These are phyloP conservation scores for Lomographa bimaculata DNA, from an alignment of 2,888 invertebrate genomes.

Conservation along the genomic window DNA sequence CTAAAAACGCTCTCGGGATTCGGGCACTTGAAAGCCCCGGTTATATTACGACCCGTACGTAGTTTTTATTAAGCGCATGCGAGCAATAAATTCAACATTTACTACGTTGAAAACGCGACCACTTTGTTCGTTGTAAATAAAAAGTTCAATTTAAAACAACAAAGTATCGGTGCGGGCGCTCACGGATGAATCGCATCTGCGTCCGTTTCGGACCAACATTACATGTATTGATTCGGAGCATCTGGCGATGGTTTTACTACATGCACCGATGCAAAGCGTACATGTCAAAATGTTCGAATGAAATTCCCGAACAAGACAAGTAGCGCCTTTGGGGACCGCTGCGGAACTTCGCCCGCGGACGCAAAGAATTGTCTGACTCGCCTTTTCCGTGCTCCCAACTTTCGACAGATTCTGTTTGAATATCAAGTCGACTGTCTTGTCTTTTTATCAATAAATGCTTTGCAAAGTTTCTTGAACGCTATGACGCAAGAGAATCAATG, in stretches of 20 bases:
- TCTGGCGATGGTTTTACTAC: conserved; percentile 48
- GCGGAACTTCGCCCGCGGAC: conserved; percentile 35
- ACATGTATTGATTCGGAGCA: conserved; percentile 57
- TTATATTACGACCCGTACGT: conserved; percentile 48
- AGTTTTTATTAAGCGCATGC: conserved; percentile 65
- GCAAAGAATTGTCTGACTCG: conserved; percentile 50
- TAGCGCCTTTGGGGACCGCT: conserved; percentile 38
- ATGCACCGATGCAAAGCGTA: conserved; percentile 41
- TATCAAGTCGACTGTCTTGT: conserved; percentile 44
- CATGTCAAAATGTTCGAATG: conserved; percentile 39
- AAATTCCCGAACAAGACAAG: conserved; percentile 41
- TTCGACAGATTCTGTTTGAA: conserved; percentile 57
- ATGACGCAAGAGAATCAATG: conserved; percentile 21
- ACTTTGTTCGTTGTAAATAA: conserved; percentile 68
- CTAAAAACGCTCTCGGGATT: conserved; percentile 44
- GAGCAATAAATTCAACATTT: conserved; percentile 68
- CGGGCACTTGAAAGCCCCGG: conserved; percentile 44
- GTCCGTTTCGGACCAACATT: conserved; percentile 53
- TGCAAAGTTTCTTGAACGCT: conserved; percentile 25
- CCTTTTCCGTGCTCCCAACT: conserved; percentile 42
- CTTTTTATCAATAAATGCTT: conserved; percentile 34
- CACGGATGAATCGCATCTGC: conserved; percentile 61
- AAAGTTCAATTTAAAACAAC: conserved; percentile 67
- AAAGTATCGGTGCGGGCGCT: conserved; percentile 54
- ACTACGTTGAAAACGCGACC: conserved; percentile 61